These are phyloP conservation scores for Buphagus erythrorhynchus DNA, from an alignment of 2,797 vertebrate genomes.

Conservation along the genomic window DNA sequence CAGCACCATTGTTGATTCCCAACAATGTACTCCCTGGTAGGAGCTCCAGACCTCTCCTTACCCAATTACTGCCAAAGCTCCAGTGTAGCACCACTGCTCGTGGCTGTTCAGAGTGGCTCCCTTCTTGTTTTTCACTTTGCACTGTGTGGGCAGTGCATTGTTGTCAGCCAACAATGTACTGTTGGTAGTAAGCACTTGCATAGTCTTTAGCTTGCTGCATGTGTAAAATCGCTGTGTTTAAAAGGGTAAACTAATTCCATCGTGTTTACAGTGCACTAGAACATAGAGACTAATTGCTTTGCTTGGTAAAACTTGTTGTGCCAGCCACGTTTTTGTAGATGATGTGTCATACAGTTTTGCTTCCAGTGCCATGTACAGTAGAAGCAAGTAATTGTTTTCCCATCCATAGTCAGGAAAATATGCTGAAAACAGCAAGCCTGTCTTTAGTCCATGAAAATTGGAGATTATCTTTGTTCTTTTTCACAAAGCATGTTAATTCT, in stretches of 20 bases:
- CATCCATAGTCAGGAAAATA: not conserved
- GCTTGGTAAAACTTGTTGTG: conserved; percentile 21
- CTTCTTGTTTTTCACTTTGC: conserved; percentile 59
- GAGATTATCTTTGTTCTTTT: not conserved
- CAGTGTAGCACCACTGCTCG: not conserved
- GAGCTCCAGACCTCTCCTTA: not conserved
- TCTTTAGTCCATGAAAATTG: not conserved
- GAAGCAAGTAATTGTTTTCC: not conserved
- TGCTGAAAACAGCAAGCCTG: not conserved
- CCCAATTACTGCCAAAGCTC: conserved; percentile 5
- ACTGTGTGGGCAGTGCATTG: conserved; percentile 91
- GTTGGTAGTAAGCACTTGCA: conserved; percentile 85
- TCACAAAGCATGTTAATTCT: not conserved
- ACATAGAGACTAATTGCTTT: conserved; percentile 50
- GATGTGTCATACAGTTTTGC: not conserved
- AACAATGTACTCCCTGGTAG: conserved; percentile 87
- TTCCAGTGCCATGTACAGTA: not conserved
- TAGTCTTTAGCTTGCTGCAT: conserved; percentile 83
- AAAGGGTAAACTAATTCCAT: not conserved
- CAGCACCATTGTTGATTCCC: conserved; percentile 88
- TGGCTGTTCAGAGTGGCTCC: conserved; percentile 21
- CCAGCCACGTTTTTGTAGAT: not conserved
- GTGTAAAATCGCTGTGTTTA: conserved; percentile 13
- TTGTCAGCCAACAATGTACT: conserved; percentile 96
- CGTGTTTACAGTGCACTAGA: conserved; percentile 15